A percentile compares a stretch with the other conserved stretches of the same genome.
phyloP scores from a whole-genome alignment of 2,113 vertebrate species.

The Vulpes ferrilata region DNA sequence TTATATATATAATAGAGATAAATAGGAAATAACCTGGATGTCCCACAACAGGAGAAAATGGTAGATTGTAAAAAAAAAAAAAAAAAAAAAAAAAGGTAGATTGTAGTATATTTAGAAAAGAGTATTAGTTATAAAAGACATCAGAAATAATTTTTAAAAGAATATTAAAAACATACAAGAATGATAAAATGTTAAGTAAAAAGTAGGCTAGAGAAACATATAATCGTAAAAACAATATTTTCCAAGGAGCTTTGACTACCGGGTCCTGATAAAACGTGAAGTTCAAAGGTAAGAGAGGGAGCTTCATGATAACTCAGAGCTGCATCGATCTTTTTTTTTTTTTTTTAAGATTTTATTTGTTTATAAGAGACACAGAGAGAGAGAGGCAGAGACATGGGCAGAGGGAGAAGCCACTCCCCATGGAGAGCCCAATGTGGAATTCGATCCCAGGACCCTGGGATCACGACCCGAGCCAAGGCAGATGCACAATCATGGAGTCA shows the following conservation, averaged over 20 bases:
- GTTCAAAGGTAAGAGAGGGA: background rate
- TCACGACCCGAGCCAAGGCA: too few species aligned
- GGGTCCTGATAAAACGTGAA: background rate
- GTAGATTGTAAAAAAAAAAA: background rate
- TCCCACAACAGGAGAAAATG: background rate
- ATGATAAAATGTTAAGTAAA: background rate
- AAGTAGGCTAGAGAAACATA: background rate
- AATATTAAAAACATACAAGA: background rate
- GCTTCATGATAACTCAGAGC: background rate
- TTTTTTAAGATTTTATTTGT: too few species aligned
- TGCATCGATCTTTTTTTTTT: background rate
- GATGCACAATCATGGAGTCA: too few species aligned
- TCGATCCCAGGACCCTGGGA: too few species aligned
- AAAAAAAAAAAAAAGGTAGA: background rate
- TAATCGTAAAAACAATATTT: constrained; percentile 20
- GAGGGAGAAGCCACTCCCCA: too few species aligned
- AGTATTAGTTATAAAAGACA: background rate
- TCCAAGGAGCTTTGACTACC: background rate
- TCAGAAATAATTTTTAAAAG: background rate
- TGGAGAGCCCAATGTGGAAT: too few species aligned
- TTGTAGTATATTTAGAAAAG: constrained; percentile 12
- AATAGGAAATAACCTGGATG: background rate
- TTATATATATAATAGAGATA: background rate
- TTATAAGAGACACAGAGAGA: too few species aligned
- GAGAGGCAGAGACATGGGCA: too few species aligned